Base-by-base conservation (phyloP, 2,797 vertebrate genomes). In the Podarcis siculus region DNA sequence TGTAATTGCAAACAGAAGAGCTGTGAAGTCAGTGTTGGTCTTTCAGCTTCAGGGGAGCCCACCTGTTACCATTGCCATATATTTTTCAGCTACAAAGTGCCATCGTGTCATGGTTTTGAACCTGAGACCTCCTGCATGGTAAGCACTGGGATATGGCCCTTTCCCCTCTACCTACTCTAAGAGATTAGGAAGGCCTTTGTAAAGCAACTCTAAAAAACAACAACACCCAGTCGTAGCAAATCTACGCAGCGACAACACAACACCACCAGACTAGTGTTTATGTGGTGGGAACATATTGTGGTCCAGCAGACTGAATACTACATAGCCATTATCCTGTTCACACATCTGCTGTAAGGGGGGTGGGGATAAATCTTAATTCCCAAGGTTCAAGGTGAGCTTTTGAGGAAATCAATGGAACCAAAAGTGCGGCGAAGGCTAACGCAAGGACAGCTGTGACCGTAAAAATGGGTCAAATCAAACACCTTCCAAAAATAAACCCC, bases 1-100 rank as follows among this genome's bases (percentile, higher is more conserved):
- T 99, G 85, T 37, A 7, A 35, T 77, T 55, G 91, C 82, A 92
- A 13, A 85, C 37, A 78, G 30, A 89, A 89, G 77, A 93, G 83
- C 13, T 49, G 21, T 25, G 19, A 27, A 35, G 23, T 6, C 1
- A 0, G 3, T 61, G 27, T 21, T 0, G 3, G 35, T 27, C 55
- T 27, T 61, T 66, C 42, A 23, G 67, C 12, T 8, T 3, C 5
- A 30, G 25, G 8, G 3, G 35, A n/a, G 30, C 13, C 73, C 35
- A 23, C 10, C 19, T 49, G 7, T 35, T 49, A 49, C 13, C 5
- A 25, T 2, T 35, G 42, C n/a, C 21, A 32, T 19, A 4, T 45
- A 23, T 55, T 32, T 23, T 32, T 27, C 42, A 49, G 21, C 12
- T 76, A 17, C 27, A 64, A 30, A 64, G 27, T 27, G 49, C 49